Evolutionary conservation across 2,113 vertebrate species (phyloP), one percentile per base, ranked within the genome.

Genomic region (Rhabdornis inornatus): DNA sequence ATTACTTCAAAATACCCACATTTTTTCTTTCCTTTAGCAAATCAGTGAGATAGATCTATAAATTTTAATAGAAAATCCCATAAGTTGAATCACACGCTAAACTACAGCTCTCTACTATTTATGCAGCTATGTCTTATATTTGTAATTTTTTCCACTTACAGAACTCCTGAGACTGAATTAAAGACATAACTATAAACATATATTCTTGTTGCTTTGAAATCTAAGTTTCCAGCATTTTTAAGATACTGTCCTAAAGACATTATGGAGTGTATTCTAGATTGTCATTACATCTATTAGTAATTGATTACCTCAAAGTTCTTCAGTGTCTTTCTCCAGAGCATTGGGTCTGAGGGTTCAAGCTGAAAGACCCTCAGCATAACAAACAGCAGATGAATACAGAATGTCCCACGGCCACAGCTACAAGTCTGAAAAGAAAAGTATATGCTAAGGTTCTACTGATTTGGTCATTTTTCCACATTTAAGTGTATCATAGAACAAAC

Each of bases 321-420:
- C 75, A 99, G 96, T 2, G 98, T 98, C 95, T 99, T 99, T 83
- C 99, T 98, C 99, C 99, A 99, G 50, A 99, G 97, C 98, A 99
- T 97, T 33, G 98, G 98, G 69, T 99, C 99, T 14, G 98, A 98
- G 23, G 98, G 88, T 7, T 95, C 98, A 86, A 99, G 98, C 82
- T 99, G 99, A 94, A 99, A 99, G 11, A 99, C 99, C 17, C 99
- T 94, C 55, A 99, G 96, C 99, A 99, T 99, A 90, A 99, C 99
- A 89, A 99, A 99, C 16, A 99, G 97, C 44, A 99, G 97, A 91
- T 99, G 99, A 96, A 99, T 99, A 92, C 99, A 99, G 94, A 99
- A 99, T 0, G 98, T 98, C 25, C 99, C 99, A 66, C 99, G 98
- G n/a, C 98, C 99, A n/a, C 99, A 99, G 96, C 99, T 99, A 89